Evolutionary conservation across 2,113 vertebrate species (phyloP).

Genomic region (Onychostoma macrolepis): DNA sequence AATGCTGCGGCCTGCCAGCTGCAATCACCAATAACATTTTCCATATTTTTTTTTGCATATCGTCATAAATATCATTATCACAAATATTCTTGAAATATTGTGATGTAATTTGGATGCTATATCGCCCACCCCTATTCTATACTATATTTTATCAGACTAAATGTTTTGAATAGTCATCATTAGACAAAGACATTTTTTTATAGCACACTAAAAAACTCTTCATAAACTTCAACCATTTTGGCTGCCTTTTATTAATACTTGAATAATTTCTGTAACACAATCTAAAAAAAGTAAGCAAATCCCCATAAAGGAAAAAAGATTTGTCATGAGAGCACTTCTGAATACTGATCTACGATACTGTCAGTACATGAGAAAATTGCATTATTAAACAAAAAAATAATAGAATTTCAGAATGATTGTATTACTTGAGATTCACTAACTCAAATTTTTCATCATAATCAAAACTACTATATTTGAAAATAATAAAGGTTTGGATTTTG

Average conservation of each 20-base stretch:
- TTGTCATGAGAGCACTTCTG: conserved; percentile 3
- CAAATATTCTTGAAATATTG: no score
- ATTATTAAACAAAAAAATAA: background rate
- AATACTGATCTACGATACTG: conserved; percentile 10
- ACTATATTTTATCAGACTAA: no score
- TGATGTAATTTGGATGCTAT: no score
- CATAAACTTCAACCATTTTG: background rate
- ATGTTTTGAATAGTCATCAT: no score
- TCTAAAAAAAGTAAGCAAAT: conserved; percentile 1
- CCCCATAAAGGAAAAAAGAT: background rate
- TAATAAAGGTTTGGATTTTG: background rate
- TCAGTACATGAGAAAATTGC: background rate
- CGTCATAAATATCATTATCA: no score
- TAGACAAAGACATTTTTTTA: background rate
- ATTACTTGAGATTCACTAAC: background rate
- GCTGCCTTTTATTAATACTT: conserved; percentile 32
- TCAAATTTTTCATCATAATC: background rate
- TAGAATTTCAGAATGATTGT: background rate
- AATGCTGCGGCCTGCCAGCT: no score
- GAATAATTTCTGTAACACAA: background rate
- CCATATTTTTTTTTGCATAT: no score
- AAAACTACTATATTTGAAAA: background rate
- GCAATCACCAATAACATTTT: no score
- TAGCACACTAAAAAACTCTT: background rate
- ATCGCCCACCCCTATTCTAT: no score